These are phyloP conservation scores for Eptesicus fuscus DNA, from an alignment of 2,113 vertebrate genomes.

Conservation along the genomic window DNA sequence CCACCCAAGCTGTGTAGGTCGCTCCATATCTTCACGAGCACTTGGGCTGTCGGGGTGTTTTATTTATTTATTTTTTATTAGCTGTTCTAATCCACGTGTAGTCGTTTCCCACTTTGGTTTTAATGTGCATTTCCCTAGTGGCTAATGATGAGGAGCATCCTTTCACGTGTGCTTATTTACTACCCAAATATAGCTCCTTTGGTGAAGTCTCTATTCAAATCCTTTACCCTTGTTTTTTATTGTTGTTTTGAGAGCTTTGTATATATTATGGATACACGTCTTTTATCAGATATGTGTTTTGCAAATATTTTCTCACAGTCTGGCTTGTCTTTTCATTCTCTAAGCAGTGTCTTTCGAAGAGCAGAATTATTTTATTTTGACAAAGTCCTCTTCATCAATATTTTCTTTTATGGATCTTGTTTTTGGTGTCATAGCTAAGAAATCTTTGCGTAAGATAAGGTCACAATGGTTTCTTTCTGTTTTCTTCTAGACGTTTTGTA, in stretches of 20 bases:
- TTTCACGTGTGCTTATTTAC: background rate
- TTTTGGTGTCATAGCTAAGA: conserved; percentile 12
- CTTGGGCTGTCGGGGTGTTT: background rate
- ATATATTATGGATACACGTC: background rate
- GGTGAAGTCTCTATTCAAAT: background rate
- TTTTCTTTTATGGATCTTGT: background rate
- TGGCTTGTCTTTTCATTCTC: background rate
- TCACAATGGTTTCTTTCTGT: background rate
- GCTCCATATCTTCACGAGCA: background rate
- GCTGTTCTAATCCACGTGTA: background rate
- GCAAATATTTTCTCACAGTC: background rate
- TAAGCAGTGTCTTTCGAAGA: background rate
- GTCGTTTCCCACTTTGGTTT: background rate
- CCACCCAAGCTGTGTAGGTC: background rate
- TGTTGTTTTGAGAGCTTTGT: background rate
- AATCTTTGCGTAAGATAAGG: background rate
- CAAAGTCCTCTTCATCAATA: background rate
- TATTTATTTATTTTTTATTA: background rate
- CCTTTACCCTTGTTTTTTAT: background rate
- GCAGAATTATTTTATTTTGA: background rate
- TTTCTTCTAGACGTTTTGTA: background rate
- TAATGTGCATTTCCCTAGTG: background rate
- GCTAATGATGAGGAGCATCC: background rate
- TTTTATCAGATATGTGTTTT: background rate
- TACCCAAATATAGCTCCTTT: background rate